Percentiles rank a stretch among this genome's conserved stretches.
These are phyloP conservation scores for Mastacembelus armatus DNA, from an alignment of 2,797 vertebrate species.

Conservation along the genomic window DNA sequence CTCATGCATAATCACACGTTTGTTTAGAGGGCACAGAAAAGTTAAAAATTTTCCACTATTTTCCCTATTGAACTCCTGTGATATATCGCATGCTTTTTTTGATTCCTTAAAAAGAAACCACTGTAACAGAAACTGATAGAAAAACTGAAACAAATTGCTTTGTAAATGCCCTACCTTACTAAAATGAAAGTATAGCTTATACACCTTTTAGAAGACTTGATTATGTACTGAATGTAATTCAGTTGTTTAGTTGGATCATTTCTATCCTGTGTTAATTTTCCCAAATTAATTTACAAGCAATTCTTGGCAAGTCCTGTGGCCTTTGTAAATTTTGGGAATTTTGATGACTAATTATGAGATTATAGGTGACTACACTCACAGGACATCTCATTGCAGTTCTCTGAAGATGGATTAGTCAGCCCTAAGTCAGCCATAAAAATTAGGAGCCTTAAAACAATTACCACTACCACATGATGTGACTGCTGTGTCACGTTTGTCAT, in stretches of 20 bases:
- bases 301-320: slow-evolving; percentile 24
- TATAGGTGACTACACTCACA: not conserved
- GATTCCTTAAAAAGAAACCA: too few relatives aligned
- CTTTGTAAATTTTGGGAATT: not conserved
- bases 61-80: too few relatives aligned
- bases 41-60: not conserved
- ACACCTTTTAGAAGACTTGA: too few relatives aligned
- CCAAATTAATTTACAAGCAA: too few relatives aligned
- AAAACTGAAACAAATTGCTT: slow-evolving; percentile 57
- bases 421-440: not conserved
- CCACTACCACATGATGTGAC: fast-evolving
- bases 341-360: slow-evolving; percentile 22
- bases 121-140: not conserved
- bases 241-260: too few relatives aligned
- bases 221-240: too few relatives aligned
- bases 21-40: slow-evolving; percentile 4
- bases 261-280: too few relatives aligned
- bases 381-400: too few relatives aligned
- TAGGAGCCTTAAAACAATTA: too few relatives aligned
- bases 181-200: slow-evolving; percentile 6
- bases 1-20: not conserved
- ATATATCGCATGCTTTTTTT: too few relatives aligned
- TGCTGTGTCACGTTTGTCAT: not conserved
- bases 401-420: not conserved
- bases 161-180: not conserved